Base-by-base conservation (phyloP, 1,140 invertebrate species). In the Diploscapter pachys region DNA sequence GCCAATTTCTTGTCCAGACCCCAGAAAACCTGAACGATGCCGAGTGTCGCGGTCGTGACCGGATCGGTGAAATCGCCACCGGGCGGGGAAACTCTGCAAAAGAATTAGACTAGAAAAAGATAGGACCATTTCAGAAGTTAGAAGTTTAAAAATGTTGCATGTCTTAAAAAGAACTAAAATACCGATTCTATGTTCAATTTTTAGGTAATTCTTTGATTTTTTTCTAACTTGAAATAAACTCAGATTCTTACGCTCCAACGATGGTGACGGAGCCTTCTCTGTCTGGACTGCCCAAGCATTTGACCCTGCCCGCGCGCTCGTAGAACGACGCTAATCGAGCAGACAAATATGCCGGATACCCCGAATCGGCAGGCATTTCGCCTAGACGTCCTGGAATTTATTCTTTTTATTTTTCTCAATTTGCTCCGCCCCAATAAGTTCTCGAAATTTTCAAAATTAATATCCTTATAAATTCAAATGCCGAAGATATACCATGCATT, bases 21-120 rank as follows among this genome's bases (percentile, higher is more conserved):
- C 96, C 96, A 99, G 89, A 98, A 98, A 86, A 98, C 96, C 89
- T 98, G 95, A n/a, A 98, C 95, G 86, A 98, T 98, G 90, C 94
- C 93, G 63, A 99, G 90, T 48, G 96, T 98, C 72, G 96, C 95
- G 5, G 95, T 94, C 4, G 96, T 99, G n/a, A 99, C 96, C 75
- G 96, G 96, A 90, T 99, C 96, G 50, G 96, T 98, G 90, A 98
- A 98, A 87, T 99, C 96, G 90, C 96, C 96, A 90, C 96, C 96
- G 87, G 96, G 96, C 63, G 96, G 96, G 31, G 96, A 98, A 76
- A 99, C 96, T 83, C 88, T 88, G 70, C 67, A 63, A 57, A 71
- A 4, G 73, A 64, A 5, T 8, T 5, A 48, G 57, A 59, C 8
- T n/a, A 59, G n/a, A 59, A 59, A 59, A 8, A 8, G 57, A 8